A percentile compares a stretch with the other conserved stretches of the same genome.
phyloP scores from a whole-genome alignment of 1,140 invertebrate genomes.

The Formica exsecta region DNA sequence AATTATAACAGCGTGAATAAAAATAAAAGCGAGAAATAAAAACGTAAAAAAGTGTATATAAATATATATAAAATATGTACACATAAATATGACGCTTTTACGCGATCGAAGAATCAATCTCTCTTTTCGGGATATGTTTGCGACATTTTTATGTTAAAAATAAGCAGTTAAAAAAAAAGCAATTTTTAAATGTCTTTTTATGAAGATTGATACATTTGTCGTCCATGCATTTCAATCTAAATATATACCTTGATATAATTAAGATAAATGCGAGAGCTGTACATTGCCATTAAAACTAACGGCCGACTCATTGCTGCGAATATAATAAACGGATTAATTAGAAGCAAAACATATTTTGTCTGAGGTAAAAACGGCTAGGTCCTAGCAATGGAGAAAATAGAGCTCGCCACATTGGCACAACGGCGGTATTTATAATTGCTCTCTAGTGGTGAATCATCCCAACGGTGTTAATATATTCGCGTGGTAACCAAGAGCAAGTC shows the following conservation, averaged over 20 bases:
- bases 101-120: no score
- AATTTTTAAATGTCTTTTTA: no score
- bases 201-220: not conserved
- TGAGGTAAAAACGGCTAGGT: not conserved
- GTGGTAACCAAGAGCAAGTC: constrained; percentile 1
- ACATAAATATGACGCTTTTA: no score
- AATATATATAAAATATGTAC: no score
- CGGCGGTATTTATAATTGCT: constrained; percentile 38
- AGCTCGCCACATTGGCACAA: not conserved
- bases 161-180: no score
- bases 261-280: not conserved
- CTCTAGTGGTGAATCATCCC: not conserved
- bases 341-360: not conserved
- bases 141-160: no score
- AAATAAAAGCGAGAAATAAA: no score
- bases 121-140: no score
- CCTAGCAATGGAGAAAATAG: constrained; percentile 8
- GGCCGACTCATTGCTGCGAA: not conserved
- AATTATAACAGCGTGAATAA: no score
- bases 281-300: constrained; percentile 18
- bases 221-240: not conserved
- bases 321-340: constrained; percentile 49
- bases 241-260: constrained; percentile 38
- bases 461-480: constrained; percentile 22
- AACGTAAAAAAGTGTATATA: no score